phyloP scores from a whole-genome alignment of 2,113 vertebrate species.

The Upupa epops region DNA sequence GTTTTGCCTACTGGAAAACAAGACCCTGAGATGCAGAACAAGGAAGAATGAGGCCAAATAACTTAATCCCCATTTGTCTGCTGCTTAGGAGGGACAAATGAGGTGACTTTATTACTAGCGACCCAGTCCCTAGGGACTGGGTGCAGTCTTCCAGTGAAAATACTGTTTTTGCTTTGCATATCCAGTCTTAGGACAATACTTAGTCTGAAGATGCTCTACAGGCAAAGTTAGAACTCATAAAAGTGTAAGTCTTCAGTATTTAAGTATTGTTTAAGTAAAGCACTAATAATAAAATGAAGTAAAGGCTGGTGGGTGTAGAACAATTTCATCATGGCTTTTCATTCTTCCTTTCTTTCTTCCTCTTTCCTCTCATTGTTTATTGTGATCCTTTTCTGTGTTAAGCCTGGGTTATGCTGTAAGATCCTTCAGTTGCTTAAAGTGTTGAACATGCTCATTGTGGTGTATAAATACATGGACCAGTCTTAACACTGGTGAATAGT shows the following conservation, averaged over 20 bases:
- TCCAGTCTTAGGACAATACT: neutral
- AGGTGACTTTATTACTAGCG: neutral
- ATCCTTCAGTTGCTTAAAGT: neutral
- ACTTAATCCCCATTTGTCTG: neutral
- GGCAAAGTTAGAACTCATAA: neutral
- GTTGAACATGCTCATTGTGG: neutral
- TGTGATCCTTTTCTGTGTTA: slow-evolving; percentile 1
- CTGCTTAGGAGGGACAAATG: neutral
- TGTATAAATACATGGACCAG: neutral
- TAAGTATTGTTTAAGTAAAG: slow-evolving; percentile 24
- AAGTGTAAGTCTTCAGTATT: neutral
- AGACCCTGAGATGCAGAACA: neutral
- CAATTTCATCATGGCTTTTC: neutral
- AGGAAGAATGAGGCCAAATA: neutral
- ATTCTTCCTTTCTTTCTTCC: slow-evolving; percentile 40
- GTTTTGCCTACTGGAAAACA: neutral
- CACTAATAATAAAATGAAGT: slow-evolving; percentile 30
- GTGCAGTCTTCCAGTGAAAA: neutral
- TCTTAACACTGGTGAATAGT: neutral
- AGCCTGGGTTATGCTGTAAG: neutral
- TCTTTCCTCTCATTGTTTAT: slow-evolving; percentile 58
- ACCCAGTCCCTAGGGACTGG: neutral
- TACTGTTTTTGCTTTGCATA: neutral
- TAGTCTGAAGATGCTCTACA: neutral
- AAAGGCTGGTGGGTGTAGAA: neutral